phyloP scores from a whole-genome alignment of 2,888 invertebrate species.

The Drosophila falleni region DNA sequence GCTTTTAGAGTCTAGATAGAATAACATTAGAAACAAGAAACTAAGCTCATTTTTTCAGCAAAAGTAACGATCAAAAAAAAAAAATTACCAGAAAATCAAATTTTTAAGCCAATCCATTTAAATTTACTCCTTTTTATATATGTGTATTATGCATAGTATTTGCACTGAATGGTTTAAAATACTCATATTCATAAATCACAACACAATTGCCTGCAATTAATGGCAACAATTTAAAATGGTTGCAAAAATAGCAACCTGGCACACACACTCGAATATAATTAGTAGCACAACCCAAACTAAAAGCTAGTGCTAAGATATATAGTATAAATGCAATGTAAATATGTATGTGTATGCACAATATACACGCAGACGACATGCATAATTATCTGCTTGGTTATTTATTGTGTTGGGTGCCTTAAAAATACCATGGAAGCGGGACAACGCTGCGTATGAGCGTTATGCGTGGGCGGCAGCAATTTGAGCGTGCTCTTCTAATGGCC shows the following conservation, averaged over 20 bases:
- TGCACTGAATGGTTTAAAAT: neutral
- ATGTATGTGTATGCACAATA: neutral
- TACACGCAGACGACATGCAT: constrained; percentile 55
- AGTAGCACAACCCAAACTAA: constrained; percentile 40
- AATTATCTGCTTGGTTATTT: constrained; percentile 75
- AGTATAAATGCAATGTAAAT: constrained; percentile 17
- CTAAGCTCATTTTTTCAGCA: too few relatives aligned
- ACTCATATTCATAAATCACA: constrained; percentile 69
- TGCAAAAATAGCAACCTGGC: constrained; percentile 24
- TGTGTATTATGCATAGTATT: neutral
- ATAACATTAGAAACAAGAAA: too few relatives aligned
- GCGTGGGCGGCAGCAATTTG: constrained; percentile 79
- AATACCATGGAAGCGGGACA: constrained; percentile 3
- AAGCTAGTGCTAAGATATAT: constrained; percentile 47
- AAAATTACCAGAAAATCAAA: too few relatives aligned
- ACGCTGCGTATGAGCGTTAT: constrained; percentile 74
- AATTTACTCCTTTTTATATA: too few relatives aligned
- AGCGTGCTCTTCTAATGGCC: constrained; percentile 72
- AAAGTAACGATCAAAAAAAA: too few relatives aligned
- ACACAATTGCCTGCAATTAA: constrained; percentile 59
- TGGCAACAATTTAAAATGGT: constrained; percentile 57
- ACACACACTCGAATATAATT: constrained; percentile 59
- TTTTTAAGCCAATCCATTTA: too few relatives aligned
- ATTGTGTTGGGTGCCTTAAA: constrained; percentile 44
- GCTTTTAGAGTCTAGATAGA: too few relatives aligned